Base-by-base conservation (phyloP, 2,113 vertebrate genomes). In the Pao palembangensis region DNA sequence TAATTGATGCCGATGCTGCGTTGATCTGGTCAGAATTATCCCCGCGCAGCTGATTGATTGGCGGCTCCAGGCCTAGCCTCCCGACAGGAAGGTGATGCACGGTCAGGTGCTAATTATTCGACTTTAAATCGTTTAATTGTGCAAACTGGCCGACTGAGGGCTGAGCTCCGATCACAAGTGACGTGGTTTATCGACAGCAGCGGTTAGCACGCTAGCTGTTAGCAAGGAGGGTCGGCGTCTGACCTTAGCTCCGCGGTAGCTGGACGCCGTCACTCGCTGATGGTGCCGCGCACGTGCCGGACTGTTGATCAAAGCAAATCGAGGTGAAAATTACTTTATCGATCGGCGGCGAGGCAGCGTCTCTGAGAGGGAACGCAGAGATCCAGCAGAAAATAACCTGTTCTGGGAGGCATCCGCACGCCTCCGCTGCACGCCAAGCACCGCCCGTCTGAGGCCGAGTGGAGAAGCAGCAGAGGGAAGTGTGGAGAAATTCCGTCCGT, bases 241-340 rank as follows among this genome's bases (percentile, higher is more conserved):
- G 46, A 65, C 65, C 48, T 57, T 59, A 49, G 25, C 25, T 28
- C 69, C 34, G 64, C 11, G 71, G 69, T 70, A 80, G 73, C 81
- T 85, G 81, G 69, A 61, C 6, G 19, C 21, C 61, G 12, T 65
- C 64, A 80, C 84, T 23, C 21, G 21, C 21, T 78, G 63, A 66
- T 48, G 25, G 25, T 6, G 25, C 69, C 83, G 63, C 68, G 43
- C 76, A 75, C 73, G 55, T 69, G 79, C 75, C 85, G 23, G 23
- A 25, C 23, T 25, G 23, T 25, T 88, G 85, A 89, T 88, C 86
- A 85, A 75, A 20, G 78, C 59, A 65, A 66, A 78, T 80, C 78
- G 78, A 72, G 69, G 67, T 61, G 75, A 85, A 89, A 88, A 89
- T 85, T 81, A 85, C 86, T 87, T 85, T 86, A 86, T 88, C 34